These are phyloP conservation scores for Morpho achilles DNA, from an alignment of 2,888 invertebrate species.

Conservation along the genomic window DNA sequence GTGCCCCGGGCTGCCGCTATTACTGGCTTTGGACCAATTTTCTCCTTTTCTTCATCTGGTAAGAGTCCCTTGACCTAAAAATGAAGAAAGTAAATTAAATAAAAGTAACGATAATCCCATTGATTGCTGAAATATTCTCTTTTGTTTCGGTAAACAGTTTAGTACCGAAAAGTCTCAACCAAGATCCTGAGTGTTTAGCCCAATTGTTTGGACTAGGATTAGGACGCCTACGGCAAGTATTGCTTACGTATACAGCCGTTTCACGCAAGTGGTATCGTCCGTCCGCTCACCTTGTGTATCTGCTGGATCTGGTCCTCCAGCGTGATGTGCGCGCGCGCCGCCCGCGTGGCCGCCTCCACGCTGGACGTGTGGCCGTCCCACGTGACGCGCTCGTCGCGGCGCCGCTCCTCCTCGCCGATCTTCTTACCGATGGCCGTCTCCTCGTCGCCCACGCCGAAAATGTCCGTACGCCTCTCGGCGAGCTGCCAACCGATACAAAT, in stretches of 20 bases:
- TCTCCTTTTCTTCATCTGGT: conserved; percentile 97
- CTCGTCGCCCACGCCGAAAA: conserved; percentile 99
- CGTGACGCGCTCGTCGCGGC: conserved; percentile 94
- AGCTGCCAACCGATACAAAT: conserved; percentile 45
- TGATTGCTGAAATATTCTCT: too few relatives aligned
- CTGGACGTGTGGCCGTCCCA: conserved; percentile 99
- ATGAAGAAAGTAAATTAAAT: not conserved
- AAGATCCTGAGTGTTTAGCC: too few relatives aligned
- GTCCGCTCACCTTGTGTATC: conserved; percentile 89
- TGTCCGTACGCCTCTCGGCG: conserved; percentile 99
- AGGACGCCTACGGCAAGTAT: too few relatives aligned
- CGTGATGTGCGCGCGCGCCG: conserved; percentile 96
- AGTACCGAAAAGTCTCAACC: too few relatives aligned
- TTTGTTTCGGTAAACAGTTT: too few relatives aligned
- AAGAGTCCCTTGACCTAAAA: conserved; percentile 87
- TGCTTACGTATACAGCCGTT: too few relatives aligned
- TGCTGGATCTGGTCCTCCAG: conserved; percentile 98
- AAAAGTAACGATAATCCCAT: too few relatives aligned
- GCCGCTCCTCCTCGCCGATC: conserved; percentile 93
- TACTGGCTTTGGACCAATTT: conserved; percentile 95
- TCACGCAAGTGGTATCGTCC: too few relatives aligned
- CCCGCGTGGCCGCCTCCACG: conserved; percentile 96
- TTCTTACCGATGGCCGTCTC: conserved; percentile 99
- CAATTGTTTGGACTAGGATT: too few relatives aligned
- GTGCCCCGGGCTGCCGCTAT: conserved; percentile 34